A percentile compares a stretch with the other conserved stretches of the same genome.
These are phyloP conservation scores for Trisateles emortualis DNA, from an alignment of 2,888 invertebrate genomes.

Conservation along the genomic window DNA sequence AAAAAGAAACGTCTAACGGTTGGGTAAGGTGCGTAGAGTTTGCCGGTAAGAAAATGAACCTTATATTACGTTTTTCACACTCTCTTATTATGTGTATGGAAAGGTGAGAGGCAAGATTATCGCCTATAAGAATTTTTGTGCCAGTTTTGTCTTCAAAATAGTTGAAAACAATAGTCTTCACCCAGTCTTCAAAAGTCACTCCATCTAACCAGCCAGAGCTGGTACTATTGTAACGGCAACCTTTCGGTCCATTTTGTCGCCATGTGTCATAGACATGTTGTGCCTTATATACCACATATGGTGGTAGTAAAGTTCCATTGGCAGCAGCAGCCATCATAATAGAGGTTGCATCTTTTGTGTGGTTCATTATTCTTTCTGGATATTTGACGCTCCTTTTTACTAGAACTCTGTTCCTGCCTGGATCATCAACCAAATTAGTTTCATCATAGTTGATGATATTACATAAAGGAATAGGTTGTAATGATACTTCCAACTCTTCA, in stretches of 20 bases:
- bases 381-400: slow-evolving; percentile 50
- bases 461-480: not conserved
- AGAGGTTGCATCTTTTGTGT: slow-evolving; percentile 54
- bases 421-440: slow-evolving; percentile 24
- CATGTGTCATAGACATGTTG: slow-evolving; percentile 60
- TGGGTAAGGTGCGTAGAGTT: slow-evolving; percentile 48
- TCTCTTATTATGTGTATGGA: slow-evolving; percentile 11
- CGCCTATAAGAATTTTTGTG: not conserved
- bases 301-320: slow-evolving; percentile 40
- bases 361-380: slow-evolving; percentile 55
- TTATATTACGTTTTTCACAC: slow-evolving; percentile 6
- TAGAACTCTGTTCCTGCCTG: slow-evolving; percentile 35
- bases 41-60: slow-evolving; percentile 4
- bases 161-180: slow-evolving; percentile 1
- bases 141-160: slow-evolving; percentile 5
- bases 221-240: slow-evolving; percentile 10
- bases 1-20: slow-evolving; percentile 59
- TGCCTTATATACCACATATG: slow-evolving; percentile 68
- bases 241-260: slow-evolving; percentile 58
- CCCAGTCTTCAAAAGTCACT: slow-evolving; percentile 2
- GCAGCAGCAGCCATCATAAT: slow-evolving; percentile 63
- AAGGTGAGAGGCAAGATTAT: slow-evolving; percentile 3
- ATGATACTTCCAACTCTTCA: not conserved
- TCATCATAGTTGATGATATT: slow-evolving; percentile 26
- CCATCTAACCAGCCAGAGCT: not conserved